Evolutionary conservation across 2,888 invertebrate genomes (phyloP).

Genomic region (Synanthedon andrenaeformis): DNA sequence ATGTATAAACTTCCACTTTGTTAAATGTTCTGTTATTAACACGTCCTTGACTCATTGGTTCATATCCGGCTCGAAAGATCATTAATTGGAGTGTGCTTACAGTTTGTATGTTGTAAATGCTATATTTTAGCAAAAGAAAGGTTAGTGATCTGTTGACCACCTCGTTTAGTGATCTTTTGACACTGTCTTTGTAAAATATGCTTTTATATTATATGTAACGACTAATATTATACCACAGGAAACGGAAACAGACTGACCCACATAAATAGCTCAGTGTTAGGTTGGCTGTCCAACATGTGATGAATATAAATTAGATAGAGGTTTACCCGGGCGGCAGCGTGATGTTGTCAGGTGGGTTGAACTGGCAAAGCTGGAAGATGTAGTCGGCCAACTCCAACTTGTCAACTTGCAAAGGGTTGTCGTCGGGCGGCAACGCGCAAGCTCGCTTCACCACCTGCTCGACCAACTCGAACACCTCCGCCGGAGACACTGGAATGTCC

Average conservation of each 20-base stretch:
- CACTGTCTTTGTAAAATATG: too few species aligned
- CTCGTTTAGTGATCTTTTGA: too few species aligned
- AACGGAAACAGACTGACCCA: too few species aligned
- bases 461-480: slow-evolving; percentile 87
- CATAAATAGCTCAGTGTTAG: too few species aligned
- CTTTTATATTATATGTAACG: too few species aligned
- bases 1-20: not conserved
- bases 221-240: not conserved
- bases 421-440: slow-evolving; percentile 81
- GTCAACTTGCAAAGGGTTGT: slow-evolving; percentile 79
- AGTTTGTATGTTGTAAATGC: not conserved
- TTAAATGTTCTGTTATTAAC: too few species aligned
- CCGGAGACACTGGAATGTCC: slow-evolving; percentile 83
- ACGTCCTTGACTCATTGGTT: too few species aligned
- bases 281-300: too few species aligned
- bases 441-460: slow-evolving; percentile 89
- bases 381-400: slow-evolving; percentile 88
- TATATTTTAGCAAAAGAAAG: not conserved
- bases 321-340: slow-evolving; percentile 82
- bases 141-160: too few species aligned
- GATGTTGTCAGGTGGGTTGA: slow-evolving; percentile 94
- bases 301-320: not conserved
- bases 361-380: slow-evolving; percentile 89
- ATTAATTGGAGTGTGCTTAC: not conserved
- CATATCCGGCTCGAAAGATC: too few species aligned